A percentile compares a stretch with the other conserved stretches of the same genome.
These are phyloP conservation scores for Drosophila auraria DNA, from an alignment of 1,140 invertebrate species.

Conservation along the genomic window DNA sequence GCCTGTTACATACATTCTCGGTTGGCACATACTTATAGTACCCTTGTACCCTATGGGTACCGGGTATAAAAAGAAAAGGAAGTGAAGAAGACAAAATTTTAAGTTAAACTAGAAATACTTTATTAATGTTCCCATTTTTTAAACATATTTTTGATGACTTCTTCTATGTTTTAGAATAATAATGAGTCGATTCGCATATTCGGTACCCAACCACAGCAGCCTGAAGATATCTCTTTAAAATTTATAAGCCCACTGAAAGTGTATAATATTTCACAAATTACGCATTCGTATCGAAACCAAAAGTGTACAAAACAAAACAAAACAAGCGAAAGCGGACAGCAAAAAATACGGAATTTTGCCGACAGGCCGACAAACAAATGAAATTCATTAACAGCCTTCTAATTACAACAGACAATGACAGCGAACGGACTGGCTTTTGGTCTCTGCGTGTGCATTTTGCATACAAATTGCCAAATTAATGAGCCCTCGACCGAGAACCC, in stretches of 20 bases:
- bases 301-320: conserved; percentile 38
- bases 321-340: conserved; percentile 12
- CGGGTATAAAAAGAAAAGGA: neutral
- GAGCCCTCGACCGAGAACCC: conserved; percentile 49
- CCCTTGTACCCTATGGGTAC: too few species aligned
- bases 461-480: conserved; percentile 83
- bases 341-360: conserved; percentile 38
- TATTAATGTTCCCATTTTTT: too few species aligned
- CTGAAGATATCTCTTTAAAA: neutral
- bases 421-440: conserved; percentile 41
- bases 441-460: conserved; percentile 73
- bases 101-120: neutral
- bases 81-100: neutral
- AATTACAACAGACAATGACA: conserved; percentile 78
- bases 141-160: too few species aligned
- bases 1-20: too few species aligned
- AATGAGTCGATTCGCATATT: too few species aligned
- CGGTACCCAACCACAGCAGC: too few species aligned
- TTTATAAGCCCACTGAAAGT: neutral
- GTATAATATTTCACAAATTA: conserved; percentile 26
- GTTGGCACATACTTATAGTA: too few species aligned
- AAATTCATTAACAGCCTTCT: conserved; percentile 81
- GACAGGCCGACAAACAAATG: conserved; percentile 69
- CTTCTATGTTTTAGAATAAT: too few species aligned
- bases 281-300: conserved; percentile 56